A percentile compares a stretch with the other conserved stretches of the same genome.
Evolutionary conservation across 2,113 vertebrate genomes (phyloP).

Genomic region (Phyllostomus discolor): DNA sequence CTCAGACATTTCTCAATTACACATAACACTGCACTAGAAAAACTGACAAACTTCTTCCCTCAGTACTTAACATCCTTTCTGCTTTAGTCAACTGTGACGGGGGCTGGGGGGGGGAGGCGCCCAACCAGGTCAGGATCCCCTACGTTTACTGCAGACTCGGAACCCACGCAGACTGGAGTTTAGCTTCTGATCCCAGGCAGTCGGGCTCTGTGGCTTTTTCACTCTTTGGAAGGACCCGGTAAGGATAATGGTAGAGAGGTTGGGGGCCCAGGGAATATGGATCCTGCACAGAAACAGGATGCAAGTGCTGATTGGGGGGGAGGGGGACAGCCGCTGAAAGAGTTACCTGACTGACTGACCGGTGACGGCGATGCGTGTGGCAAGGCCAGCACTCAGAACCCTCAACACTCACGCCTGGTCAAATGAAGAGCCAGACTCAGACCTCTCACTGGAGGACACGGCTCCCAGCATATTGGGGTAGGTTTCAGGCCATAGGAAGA

Average conservation of each 20-base stretch:
- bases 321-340: background rate
- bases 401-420: background rate
- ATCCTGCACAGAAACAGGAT: background rate
- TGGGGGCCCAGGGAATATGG: background rate
- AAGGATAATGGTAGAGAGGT: background rate
- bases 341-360: background rate
- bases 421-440: background rate
- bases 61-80: background rate
- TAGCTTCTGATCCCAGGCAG: background rate
- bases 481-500: background rate
- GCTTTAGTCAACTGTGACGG: background rate
- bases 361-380: background rate
- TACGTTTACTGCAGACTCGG: background rate
- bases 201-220: background rate
- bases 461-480: background rate
- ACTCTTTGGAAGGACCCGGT: background rate
- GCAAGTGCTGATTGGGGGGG: background rate
- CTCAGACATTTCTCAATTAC: background rate
- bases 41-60: background rate
- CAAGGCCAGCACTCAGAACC: background rate
- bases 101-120: background rate
- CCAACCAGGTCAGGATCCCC: background rate
- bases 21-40: background rate
- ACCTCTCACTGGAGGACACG: background rate
- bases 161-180: background rate